Conservation (phyloP, 2,888 invertebrate genomes). For the Standfussiana lucernea region DNA sequence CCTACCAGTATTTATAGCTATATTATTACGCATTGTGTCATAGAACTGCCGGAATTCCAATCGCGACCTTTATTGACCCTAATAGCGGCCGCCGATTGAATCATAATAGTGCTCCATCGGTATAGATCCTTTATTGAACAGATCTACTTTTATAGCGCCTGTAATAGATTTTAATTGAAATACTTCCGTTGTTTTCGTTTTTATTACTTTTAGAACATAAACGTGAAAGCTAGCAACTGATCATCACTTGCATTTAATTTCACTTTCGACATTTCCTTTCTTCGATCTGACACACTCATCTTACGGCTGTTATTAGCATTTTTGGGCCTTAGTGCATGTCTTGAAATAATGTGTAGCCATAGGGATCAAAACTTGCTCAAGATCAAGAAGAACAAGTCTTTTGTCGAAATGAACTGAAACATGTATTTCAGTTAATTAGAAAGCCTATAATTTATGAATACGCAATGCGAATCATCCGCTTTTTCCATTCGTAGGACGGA, state of each 20-base stretch:
- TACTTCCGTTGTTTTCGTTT: constrained; percentile 18
- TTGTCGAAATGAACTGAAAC: not conserved
- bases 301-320: not conserved
- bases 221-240: not conserved
- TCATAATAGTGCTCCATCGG: constrained; percentile 55
- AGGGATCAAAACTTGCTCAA: not conserved
- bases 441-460: not conserved
- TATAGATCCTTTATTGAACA: constrained; percentile 58
- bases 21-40: constrained; percentile 49
- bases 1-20: constrained; percentile 46
- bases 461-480: constrained; percentile 19
- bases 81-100: constrained; percentile 52
- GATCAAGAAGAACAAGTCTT: too few species aligned
- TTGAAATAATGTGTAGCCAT: not conserved
- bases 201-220: not conserved
- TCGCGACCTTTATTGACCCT: constrained; percentile 64
- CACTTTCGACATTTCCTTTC: not conserved
- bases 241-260: constrained; percentile 5
- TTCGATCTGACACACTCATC: not conserved
- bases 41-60: constrained; percentile 56
- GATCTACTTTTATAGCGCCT: constrained; percentile 44
- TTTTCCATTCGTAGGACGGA: constrained; percentile 6
- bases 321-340: not conserved
- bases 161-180: constrained; percentile 50
- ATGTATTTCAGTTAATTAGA: too few species aligned